Evolutionary conservation across 2,888 invertebrate species (phyloP).

Genomic region (Tortrix viridana): DNA sequence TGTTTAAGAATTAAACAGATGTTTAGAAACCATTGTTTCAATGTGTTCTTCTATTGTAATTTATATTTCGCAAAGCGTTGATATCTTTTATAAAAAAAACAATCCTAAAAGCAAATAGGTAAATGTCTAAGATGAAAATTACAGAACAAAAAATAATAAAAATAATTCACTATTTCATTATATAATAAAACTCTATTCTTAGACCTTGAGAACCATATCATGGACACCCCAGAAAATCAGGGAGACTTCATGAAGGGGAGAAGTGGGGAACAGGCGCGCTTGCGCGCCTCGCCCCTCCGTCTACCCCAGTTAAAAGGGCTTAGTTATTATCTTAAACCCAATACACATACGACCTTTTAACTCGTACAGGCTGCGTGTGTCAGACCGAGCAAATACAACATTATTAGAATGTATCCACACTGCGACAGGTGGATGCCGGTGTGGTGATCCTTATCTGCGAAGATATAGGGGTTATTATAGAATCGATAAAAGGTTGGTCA

Average conservation of each 20-base stretch:
- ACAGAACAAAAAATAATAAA: too few species aligned
- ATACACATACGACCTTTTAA: slow-evolving; percentile 2
- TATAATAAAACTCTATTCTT: neutral
- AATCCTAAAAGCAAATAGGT: too few species aligned
- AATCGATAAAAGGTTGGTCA: slow-evolving; percentile 2
- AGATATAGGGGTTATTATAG: slow-evolving; percentile 1
- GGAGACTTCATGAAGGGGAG: slow-evolving; percentile 29
- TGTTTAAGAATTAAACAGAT: too few species aligned
- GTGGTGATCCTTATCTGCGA: neutral
- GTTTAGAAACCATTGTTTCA: too few species aligned
- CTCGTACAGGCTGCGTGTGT: slow-evolving; percentile 4
- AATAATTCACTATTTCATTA: too few species aligned
- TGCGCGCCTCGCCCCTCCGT: slow-evolving; percentile 7
- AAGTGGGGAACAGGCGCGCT: slow-evolving; percentile 26
- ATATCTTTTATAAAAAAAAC: too few species aligned
- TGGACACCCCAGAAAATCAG: slow-evolving; percentile 26
- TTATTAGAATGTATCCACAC: slow-evolving; percentile 36
- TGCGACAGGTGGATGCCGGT: slow-evolving; percentile 30
- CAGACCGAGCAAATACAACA: slow-evolving; percentile 33
- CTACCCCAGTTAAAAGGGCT: neutral
- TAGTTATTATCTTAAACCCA: neutral
- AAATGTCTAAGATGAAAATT: too few species aligned
- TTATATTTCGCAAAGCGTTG: too few species aligned
- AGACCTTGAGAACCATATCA: neutral
- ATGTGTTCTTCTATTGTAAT: too few species aligned